A percentile compares a stretch with the other conserved stretches of the same genome.
Evolutionary conservation across 2,113 vertebrate genomes (phyloP).

Genomic region (Rhinolophus ferrumequinum): DNA sequence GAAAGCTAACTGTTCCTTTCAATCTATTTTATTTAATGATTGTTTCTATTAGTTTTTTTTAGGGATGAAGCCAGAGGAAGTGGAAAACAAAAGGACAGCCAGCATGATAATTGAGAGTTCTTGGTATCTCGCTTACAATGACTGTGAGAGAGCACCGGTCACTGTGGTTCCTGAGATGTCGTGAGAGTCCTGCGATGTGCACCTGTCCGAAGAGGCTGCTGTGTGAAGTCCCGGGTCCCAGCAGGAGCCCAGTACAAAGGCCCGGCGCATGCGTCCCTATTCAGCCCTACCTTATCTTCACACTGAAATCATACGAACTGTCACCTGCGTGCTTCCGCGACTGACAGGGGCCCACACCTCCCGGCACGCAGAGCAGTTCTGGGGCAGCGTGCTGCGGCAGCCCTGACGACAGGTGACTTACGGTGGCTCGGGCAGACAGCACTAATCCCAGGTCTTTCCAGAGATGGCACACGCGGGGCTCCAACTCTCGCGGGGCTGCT

Average conservation of each 20-base stretch:
- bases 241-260: not conserved
- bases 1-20: not conserved
- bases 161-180: not conserved
- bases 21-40: constrained; percentile 29
- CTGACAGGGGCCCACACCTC: fast-evolving
- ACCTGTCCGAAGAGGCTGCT: not conserved
- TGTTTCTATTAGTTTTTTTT: not conserved
- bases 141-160: not conserved
- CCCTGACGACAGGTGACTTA: not conserved
- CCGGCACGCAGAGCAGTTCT: not conserved
- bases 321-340: not conserved
- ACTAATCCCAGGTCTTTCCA: constrained; percentile 26
- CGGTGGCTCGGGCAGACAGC: not conserved
- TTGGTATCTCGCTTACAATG: not conserved
- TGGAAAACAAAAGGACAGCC: not conserved
- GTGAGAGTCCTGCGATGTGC: not conserved
- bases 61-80: not conserved
- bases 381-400: not conserved
- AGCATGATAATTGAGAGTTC: not conserved
- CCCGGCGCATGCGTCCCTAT: fast-evolving
- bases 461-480: not conserved
- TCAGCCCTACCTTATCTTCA: not conserved
- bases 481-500: not conserved
- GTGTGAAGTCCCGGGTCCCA: not conserved
- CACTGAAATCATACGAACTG: not conserved